Base-by-base conservation (phyloP, 92 coral and sea anemone species). In the Ricordea florida region DNA sequence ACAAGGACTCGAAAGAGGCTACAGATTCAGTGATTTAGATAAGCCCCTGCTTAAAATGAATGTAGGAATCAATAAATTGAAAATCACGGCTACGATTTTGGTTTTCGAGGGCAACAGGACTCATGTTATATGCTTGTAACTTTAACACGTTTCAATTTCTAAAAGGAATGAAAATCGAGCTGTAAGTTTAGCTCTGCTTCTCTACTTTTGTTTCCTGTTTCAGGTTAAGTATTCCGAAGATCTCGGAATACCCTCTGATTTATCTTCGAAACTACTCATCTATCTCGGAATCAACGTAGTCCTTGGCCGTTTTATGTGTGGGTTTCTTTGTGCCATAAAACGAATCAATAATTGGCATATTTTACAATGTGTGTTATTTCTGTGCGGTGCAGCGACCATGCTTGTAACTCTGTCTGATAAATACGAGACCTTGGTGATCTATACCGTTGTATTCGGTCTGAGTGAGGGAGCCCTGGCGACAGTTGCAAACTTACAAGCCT, bases 391-490 rank as follows among this genome's bases (percentile, higher is more conserved):
- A 18, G 52, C 66, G 2, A 71, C 49, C 16, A 38, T 71, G 42
- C 66, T 71, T 11, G 5, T 57, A 0, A 57, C 52, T 18, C 41
- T 71, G 25, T 51, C 78, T 10, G 9, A 55, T 20, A 71, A 6
- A 10, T 71, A 71, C 66, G 27, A 2, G 7, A 41, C 78, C 16
- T 50, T 71, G 0, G 56, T 41, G 13, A 55, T 22, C 28, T 71
- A 71, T 18, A 43, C 78, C 30, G 22, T 71, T 0, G 30, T 57
- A 11, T 71, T 71, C 41, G 78, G 78, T 9, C 37, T 71, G 21
- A 24, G 66, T 15, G 78, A 71, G 13, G 78, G 78, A 10, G 78
- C 42, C 2, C 23, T 28, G 28, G 66, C 66, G 0, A 55, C 78
- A 16, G 43, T 43, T 7, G n/a, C 27, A 8, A 71, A 55, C 23